Percentiles rank a stretch among this genome's conserved stretches.
Evolutionary conservation across 2,113 vertebrate species (phyloP).

Genomic region (Macheiramphus alcinus): DNA sequence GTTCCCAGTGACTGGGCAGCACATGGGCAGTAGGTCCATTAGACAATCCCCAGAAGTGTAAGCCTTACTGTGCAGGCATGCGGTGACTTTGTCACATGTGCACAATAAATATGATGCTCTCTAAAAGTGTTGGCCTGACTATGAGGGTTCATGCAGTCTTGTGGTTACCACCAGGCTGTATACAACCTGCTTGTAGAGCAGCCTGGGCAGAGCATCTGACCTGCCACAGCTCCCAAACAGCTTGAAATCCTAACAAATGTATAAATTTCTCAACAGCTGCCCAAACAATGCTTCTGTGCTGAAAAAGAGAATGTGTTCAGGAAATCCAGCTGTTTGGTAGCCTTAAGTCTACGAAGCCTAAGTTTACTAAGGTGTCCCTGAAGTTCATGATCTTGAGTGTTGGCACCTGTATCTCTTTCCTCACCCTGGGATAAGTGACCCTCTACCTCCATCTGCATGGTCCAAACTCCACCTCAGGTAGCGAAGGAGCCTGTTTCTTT

Average conservation of each 20-base stretch:
- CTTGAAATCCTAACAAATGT: conserved; percentile 22
- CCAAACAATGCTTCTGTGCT: neutral
- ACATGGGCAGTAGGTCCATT: conserved; percentile 35
- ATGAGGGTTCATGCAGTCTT: conserved; percentile 15
- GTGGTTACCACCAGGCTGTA: conserved; percentile 46
- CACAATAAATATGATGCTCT: conserved; percentile 17
- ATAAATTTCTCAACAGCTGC: neutral
- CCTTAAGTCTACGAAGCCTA: neutral
- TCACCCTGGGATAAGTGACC: neutral
- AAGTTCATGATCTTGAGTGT: neutral
- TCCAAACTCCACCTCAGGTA: neutral
- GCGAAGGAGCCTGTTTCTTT: neutral
- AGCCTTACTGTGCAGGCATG: conserved; percentile 1
- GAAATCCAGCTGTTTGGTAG: neutral
- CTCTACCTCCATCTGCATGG: neutral
- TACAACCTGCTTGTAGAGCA: conserved; percentile 3
- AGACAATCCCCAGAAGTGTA: conserved; percentile 22
- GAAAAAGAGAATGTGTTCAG: neutral
- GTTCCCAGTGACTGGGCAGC: conserved; percentile 32
- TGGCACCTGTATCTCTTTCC: neutral
- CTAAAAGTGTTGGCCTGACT: conserved; percentile 6
- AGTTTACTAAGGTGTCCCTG: neutral
- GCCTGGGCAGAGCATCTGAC: conserved; percentile 21
- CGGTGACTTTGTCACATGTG: neutral
- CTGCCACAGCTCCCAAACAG: neutral